Conservation (phyloP, 2,113 vertebrate species). For the Pampusana beccarii region DNA sequence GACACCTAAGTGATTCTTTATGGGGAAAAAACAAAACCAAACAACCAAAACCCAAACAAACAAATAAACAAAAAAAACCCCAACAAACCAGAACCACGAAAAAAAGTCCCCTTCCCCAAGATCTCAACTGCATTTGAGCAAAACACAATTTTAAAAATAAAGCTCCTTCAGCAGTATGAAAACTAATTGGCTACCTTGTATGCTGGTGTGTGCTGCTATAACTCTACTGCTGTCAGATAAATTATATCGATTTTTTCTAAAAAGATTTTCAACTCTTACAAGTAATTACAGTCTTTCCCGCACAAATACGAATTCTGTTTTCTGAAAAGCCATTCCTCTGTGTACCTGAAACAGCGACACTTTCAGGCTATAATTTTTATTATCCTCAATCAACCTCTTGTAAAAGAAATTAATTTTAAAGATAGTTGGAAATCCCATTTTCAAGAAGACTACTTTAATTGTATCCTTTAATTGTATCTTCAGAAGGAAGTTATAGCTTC, state of each 20-base stretch:
- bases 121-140: background rate
- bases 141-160: background rate
- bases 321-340: background rate
- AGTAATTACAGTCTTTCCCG: background rate
- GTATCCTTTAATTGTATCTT: background rate
- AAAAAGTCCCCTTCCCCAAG: background rate
- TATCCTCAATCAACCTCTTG: background rate
- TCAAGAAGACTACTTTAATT: background rate
- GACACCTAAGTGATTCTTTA: background rate
- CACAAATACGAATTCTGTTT: background rate
- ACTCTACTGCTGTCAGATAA: background rate
- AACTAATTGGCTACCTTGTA: background rate
- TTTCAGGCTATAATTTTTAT: background rate
- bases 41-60: background rate
- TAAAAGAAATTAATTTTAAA: background rate
- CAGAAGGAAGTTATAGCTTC: background rate
- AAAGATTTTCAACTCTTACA: background rate
- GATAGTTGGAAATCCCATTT: background rate
- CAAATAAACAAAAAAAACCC: background rate
- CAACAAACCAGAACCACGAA: background rate
- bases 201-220: background rate
- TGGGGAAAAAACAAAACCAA: background rate
- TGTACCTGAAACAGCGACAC: background rate
- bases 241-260: background rate
- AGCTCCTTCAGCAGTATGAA: background rate